These are phyloP conservation scores for Asteroscopus sphinx DNA, from an alignment of 2,888 invertebrate genomes.

Conservation along the genomic window DNA sequence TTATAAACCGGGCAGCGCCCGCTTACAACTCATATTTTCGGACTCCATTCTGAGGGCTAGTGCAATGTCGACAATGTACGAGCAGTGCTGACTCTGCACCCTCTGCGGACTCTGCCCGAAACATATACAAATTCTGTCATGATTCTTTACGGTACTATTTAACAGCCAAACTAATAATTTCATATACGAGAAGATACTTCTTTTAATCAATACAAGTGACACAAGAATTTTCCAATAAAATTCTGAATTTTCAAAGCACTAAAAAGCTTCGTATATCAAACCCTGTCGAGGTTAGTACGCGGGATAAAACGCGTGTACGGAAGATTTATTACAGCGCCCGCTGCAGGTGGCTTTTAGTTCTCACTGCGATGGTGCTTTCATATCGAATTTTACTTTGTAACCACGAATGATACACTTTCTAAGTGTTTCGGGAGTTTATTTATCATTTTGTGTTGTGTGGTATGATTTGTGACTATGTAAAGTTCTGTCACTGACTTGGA, in stretches of 20 bases:
- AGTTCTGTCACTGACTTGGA: neutral
- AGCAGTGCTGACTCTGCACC: no score
- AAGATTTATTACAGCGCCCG: slow-evolving; percentile 55
- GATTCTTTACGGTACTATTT: no score
- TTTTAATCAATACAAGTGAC: neutral
- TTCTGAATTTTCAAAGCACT: slow-evolving; percentile 43
- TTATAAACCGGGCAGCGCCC: no score
- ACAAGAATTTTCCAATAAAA: slow-evolving; percentile 31
- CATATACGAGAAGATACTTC: no score
- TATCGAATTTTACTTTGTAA: slow-evolving; percentile 34
- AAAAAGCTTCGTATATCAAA: slow-evolving; percentile 56
- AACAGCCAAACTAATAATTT: no score
- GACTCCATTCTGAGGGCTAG: no score
- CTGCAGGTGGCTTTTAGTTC: slow-evolving; percentile 64
- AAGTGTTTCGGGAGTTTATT: slow-evolving; percentile 27
- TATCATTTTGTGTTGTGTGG: slow-evolving; percentile 9
- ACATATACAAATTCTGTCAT: no score
- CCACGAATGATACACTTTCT: slow-evolving; percentile 33
- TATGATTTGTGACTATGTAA: slow-evolving; percentile 16
- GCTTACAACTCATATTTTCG: no score
- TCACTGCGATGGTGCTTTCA: slow-evolving; percentile 21
- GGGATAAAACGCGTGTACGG: slow-evolving; percentile 54
- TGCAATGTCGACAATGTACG: no score
- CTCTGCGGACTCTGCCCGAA: no score
- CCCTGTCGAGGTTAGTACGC: slow-evolving; percentile 47